These are phyloP conservation scores for Ptychadena robeensis DNA, from an alignment of 2,797 vertebrate genomes.

Conservation along the genomic window DNA sequence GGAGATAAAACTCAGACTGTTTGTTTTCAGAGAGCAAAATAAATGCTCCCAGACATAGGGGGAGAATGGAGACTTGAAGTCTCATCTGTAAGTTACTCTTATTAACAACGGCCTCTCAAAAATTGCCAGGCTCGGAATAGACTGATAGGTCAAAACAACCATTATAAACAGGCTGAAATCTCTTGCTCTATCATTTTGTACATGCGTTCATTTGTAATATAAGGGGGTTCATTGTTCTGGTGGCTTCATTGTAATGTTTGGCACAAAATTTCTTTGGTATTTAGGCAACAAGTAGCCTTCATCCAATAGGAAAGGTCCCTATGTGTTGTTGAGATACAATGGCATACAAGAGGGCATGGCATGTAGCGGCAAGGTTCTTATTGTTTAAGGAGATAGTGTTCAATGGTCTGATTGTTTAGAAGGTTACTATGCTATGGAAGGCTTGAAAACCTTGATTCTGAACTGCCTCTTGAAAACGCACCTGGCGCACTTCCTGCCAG, in stretches of 20 bases:
- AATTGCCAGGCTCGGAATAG: conserved; percentile 16
- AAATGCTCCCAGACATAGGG: conserved; percentile 63
- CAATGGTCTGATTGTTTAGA: not conserved
- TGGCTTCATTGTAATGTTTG: not conserved
- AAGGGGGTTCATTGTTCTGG: not conserved
- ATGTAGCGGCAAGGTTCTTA: not conserved
- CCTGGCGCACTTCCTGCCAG: conserved; percentile 38
- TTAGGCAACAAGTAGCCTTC: conserved; percentile 11
- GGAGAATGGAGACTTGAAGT: conserved; percentile 32
- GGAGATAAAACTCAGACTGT: conserved; percentile 76
- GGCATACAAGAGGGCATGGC: not conserved
- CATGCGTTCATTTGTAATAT: not conserved
- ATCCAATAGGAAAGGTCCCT: not conserved
- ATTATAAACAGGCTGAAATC: not conserved
- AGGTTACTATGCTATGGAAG: conserved; percentile 9
- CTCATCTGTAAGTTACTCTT: conserved; percentile 48
- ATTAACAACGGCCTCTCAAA: conserved; percentile 32
- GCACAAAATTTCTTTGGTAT: not conserved
- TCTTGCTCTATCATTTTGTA: conserved; percentile 13
- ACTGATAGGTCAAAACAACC: conserved; percentile 26
- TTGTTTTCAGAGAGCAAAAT: conserved; percentile 77
- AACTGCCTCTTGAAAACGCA: conserved; percentile 33
- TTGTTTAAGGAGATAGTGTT: not conserved
- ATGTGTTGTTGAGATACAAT: not conserved
- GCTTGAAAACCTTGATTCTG: conserved; percentile 21